A percentile compares a stretch with the other conserved stretches of the same genome.
phyloP scores from a whole-genome alignment of 2,888 invertebrate genomes.

The Lasioglossum calceatum region DNA sequence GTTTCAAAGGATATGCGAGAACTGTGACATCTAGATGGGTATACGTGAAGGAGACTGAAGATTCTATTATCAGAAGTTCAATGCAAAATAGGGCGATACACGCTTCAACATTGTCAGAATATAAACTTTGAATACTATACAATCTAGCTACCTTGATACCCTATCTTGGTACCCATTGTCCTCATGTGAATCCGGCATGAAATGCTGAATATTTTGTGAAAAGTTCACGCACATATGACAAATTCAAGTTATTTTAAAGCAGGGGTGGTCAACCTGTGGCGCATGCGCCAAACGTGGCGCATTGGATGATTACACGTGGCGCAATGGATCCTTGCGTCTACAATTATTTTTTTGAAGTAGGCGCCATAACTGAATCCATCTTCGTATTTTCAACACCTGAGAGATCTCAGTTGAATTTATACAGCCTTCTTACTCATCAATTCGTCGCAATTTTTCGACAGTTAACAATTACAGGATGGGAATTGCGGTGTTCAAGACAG shows the following conservation, averaged over 20 bases:
- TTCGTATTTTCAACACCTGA: no score
- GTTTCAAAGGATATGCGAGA: neutral
- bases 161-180: neutral
- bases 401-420: no score
- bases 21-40: neutral
- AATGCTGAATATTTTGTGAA: neutral
- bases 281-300: no score
- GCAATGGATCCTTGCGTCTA: no score
- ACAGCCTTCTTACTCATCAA: no score
- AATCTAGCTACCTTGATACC: neutral
- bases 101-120: neutral
- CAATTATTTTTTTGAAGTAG: no score
- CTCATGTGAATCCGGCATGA: neutral
- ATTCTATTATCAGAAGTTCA: conserved; percentile 10
- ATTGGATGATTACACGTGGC: no score
- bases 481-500: no score
- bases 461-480: no score
- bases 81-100: neutral
- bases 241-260: neutral
- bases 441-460: no score
- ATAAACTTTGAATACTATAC: neutral
- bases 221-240: neutral
- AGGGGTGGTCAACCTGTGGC: no score
- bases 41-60: neutral
- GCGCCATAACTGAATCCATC: no score